Percentiles rank a stretch among this genome's conserved stretches.
Evolutionary conservation across 1,140 invertebrate genomes (phyloP).

Genomic region (Pogonomyrmex barbatus): DNA sequence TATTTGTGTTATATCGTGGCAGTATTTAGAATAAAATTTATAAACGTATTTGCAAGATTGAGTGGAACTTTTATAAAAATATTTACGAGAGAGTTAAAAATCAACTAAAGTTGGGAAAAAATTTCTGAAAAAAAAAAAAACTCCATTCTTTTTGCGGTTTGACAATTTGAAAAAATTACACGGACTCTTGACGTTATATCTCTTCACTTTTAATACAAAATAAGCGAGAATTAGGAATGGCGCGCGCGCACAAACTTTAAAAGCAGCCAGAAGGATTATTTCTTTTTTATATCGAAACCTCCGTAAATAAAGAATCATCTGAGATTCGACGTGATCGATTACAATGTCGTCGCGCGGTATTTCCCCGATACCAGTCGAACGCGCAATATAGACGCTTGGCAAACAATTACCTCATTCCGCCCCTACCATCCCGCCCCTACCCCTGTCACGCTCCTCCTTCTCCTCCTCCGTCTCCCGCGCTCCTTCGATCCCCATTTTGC

Average conservation of each 20-base stretch:
- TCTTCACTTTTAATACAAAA: not conserved
- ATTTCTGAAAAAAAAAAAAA: not conserved
- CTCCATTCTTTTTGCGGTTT: not conserved
- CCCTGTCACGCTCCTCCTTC: not conserved
- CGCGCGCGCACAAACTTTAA: not conserved
- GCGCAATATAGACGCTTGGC: conserved; percentile 69
- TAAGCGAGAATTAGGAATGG: not conserved
- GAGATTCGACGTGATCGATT: conserved; percentile 57
- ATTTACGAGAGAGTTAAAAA: not conserved
- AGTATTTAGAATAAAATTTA: not conserved
- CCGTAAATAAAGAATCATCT: conserved; percentile 31
- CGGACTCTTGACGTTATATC: not conserved
- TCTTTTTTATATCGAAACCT: not conserved
- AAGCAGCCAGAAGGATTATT: not conserved
- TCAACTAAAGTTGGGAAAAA: not conserved
- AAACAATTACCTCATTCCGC: conserved; percentile 61
- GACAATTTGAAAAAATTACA: not conserved
- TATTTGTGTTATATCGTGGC: not conserved
- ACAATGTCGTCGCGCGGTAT: conserved; percentile 57
- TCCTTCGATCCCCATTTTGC: conserved; percentile 19
- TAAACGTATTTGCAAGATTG: not conserved
- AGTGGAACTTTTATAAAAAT: not conserved
- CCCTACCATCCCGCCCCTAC: not conserved
- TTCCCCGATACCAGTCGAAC: conserved; percentile 61
- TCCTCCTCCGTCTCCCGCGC: not conserved